A percentile compares a stretch with the other conserved stretches of the same genome.
phyloP scores from a whole-genome alignment of 2,797 vertebrate genomes.

The Pseudotriccus pelzelni region DNA sequence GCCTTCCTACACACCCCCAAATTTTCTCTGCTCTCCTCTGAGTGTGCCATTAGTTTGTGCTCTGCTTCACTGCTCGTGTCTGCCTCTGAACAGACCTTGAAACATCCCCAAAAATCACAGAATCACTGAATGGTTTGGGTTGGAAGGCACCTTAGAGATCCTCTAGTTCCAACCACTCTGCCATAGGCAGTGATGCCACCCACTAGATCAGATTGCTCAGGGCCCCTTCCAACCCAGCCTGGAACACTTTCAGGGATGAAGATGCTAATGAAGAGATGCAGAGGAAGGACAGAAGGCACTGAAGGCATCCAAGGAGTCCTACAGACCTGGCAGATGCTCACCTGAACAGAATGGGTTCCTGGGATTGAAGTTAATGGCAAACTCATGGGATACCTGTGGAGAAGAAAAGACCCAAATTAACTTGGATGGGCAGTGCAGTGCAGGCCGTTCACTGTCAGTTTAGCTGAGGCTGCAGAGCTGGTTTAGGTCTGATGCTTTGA shows the following conservation, averaged over 20 bases:
- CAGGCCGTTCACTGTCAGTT: not conserved
- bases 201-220: not conserved
- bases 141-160: not conserved
- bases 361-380: slow-evolving; percentile 98
- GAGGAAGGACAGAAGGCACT: not conserved
- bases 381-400: slow-evolving; percentile 94
- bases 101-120: not conserved
- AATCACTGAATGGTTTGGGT: not conserved
- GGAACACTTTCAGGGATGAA: not conserved
- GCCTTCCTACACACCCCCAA: not conserved
- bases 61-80: not conserved
- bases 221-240: not conserved
- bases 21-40: not conserved
- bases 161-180: fast-evolving
- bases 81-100: not conserved
- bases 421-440: not conserved
- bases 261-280: not conserved
- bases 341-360: slow-evolving; percentile 97
- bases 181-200: not conserved
- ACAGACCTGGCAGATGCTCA: slow-evolving; percentile 66
- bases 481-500: not conserved
- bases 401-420: not conserved
- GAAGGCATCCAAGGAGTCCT: not conserved
- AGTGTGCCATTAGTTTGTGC: not conserved
- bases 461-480: not conserved